phyloP scores from a whole-genome alignment of 2,797 vertebrate genomes.

The Karalla daura region DNA sequence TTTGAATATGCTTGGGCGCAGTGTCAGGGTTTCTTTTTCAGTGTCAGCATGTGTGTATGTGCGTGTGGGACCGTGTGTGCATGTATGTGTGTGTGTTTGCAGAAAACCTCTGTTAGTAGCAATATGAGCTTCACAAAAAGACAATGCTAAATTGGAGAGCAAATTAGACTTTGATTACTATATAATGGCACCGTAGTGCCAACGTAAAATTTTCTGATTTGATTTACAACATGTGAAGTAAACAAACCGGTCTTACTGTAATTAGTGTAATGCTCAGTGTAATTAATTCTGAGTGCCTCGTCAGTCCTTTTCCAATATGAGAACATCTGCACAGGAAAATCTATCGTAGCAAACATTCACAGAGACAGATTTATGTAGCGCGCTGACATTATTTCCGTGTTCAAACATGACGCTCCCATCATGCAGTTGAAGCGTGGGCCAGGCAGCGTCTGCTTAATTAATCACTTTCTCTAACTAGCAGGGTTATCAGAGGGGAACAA shows the following conservation, averaged over 20 bases:
- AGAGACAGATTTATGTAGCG: too few relatives aligned
- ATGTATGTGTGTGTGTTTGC: neutral
- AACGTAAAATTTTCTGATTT: conserved; percentile 12
- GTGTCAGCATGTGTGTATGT: neutral
- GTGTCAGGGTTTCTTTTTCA: conserved; percentile 15
- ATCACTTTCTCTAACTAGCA: neutral
- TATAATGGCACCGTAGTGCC: neutral
- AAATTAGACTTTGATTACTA: conserved; percentile 2
- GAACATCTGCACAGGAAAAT: too few relatives aligned
- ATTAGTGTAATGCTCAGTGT: neutral
- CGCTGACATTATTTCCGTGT: too few relatives aligned
- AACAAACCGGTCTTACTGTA: too few relatives aligned
- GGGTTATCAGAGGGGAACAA: conserved; percentile 4
- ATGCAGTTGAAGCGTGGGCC: too few relatives aligned
- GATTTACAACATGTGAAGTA: neutral
- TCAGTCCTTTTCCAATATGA: too few relatives aligned
- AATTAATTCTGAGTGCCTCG: too few relatives aligned
- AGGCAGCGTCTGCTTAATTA: conserved; percentile 12
- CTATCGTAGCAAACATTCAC: too few relatives aligned
- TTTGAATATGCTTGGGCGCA: conserved; percentile 30
- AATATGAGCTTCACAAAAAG: conserved; percentile 8
- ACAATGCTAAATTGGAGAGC: neutral
- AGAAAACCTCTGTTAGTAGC: neutral
- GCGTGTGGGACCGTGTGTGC: neutral
- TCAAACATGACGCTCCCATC: too few relatives aligned